Conservation (phyloP, 1,140 invertebrate species). For the Brachionus plicatilis region DNA sequence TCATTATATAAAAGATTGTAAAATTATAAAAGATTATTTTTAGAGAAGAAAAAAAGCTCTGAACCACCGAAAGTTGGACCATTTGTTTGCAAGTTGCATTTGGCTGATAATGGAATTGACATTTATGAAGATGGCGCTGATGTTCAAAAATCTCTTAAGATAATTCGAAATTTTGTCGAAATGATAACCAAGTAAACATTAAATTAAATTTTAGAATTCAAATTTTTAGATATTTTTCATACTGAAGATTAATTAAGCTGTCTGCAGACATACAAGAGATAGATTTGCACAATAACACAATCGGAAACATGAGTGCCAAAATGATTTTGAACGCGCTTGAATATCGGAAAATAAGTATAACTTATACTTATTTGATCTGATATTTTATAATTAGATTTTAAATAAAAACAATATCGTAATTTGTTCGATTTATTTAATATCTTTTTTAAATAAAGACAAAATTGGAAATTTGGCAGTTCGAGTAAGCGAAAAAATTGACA, state of each 20-base stretch:
- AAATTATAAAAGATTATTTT: neutral
- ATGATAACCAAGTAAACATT: neutral
- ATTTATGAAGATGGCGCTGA: constrained; percentile 45
- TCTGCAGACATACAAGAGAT: constrained; percentile 51
- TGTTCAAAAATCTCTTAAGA: constrained; percentile 47
- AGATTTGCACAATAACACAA: constrained; percentile 53
- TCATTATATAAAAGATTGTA: too few relatives aligned
- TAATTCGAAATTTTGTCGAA: neutral
- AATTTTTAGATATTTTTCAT: neutral
- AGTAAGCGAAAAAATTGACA: constrained; percentile 49
- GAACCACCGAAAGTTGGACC: constrained; percentile 51
- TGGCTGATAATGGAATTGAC: constrained; percentile 55
- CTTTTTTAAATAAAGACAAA: constrained; percentile 46
- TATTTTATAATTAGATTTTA: neutral
- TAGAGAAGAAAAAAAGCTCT: constrained; percentile 49
- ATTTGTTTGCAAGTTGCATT: constrained; percentile 52
- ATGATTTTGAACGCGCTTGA: constrained; percentile 50
- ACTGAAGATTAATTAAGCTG: constrained; percentile 47
- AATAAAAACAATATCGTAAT: too few relatives aligned
- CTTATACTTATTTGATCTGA: too few relatives aligned
- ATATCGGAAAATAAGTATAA: constrained; percentile 48
- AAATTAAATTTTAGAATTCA: neutral
- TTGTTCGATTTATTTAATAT: neutral
- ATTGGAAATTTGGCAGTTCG: constrained; percentile 47
- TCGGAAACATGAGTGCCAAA: constrained; percentile 51